A percentile compares a stretch with the other conserved stretches of the same genome.
These are phyloP conservation scores for Rhyacophila brunnea DNA, from an alignment of 1,140 invertebrate genomes.

Conservation along the genomic window DNA sequence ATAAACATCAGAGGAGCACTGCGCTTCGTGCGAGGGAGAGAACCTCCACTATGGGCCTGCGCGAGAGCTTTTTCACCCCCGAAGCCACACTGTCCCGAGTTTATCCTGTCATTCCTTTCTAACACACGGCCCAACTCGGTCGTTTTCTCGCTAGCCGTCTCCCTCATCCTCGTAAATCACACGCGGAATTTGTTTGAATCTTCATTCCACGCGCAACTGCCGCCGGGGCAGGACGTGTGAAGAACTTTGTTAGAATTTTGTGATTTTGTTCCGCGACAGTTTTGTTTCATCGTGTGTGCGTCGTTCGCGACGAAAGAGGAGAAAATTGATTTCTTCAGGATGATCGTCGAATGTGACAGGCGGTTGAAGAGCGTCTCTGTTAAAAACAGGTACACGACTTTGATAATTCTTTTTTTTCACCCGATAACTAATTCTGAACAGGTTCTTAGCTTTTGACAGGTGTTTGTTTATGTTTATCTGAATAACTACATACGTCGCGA, in stretches of 20 bases:
- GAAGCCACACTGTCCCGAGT: background rate
- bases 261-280: conserved; percentile 5
- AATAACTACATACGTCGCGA: no score
- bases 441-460: conserved; percentile 11
- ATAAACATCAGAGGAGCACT: conserved; percentile 24
- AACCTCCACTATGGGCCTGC: conserved; percentile 6
- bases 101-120: conserved; percentile 2
- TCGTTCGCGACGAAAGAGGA: conserved; percentile 6
- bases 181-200: conserved; percentile 34
- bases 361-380: conserved; percentile 21
- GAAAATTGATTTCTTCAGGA: conserved; percentile 29
- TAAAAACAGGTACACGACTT: conserved; percentile 16
- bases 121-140: background rate
- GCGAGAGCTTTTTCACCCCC: conserved; percentile 21
- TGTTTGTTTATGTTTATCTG: conserved; percentile 8
- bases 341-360: conserved; percentile 34
- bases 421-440: background rate
- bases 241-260: background rate
- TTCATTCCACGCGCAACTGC: conserved; percentile 54
- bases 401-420: background rate
- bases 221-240: conserved; percentile 46
- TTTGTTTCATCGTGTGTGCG: no score
- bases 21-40: conserved; percentile 12
- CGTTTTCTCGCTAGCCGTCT: conserved; percentile 9
- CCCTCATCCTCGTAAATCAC: conserved; percentile 56